Percentiles rank a stretch among this genome's conserved stretches.
phyloP scores from a whole-genome alignment of 2,113 vertebrate species.

The Lutjanus erythropterus region DNA sequence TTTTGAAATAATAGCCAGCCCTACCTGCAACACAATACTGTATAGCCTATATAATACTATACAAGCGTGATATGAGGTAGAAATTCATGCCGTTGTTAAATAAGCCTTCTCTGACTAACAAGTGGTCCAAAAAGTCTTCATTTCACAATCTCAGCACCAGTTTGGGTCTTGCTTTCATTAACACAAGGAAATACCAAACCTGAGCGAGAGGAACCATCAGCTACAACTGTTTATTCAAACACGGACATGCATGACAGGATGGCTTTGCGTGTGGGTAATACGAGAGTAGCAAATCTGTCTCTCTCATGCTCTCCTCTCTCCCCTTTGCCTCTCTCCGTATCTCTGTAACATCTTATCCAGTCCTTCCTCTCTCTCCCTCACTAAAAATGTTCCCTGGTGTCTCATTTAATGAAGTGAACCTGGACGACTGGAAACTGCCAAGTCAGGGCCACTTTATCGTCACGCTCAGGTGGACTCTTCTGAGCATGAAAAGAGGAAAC shows the following conservation, averaged over 20 bases:
- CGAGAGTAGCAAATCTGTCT: slow-evolving; percentile 40
- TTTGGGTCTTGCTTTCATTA: slow-evolving; percentile 59
- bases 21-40: too few relatives aligned
- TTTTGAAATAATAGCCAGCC: too few relatives aligned
- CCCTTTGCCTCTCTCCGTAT: slow-evolving; percentile 1
- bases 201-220: slow-evolving; percentile 48
- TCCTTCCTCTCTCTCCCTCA: slow-evolving; percentile 33
- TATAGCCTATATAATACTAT: too few relatives aligned
- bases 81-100: not conserved
- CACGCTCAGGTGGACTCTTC: slow-evolving; percentile 69
- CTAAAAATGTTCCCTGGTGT: slow-evolving; percentile 51
- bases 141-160: slow-evolving; percentile 21
- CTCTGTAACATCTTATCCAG: slow-evolving; percentile 52
- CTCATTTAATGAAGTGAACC: slow-evolving; percentile 63
- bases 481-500: slow-evolving; percentile 60
- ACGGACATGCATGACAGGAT: slow-evolving; percentile 43
- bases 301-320: slow-evolving; percentile 8
- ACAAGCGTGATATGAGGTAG: not conserved
- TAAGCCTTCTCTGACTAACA: not conserved
- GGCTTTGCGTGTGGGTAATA: slow-evolving; percentile 44
- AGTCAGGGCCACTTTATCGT: slow-evolving; percentile 48
- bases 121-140: not conserved
- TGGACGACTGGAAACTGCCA: slow-evolving; percentile 51
- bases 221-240: slow-evolving; percentile 55
- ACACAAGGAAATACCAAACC: slow-evolving; percentile 58